Base-by-base conservation (phyloP, 2,888 invertebrate genomes). In the Amphipyra berbera region DNA sequence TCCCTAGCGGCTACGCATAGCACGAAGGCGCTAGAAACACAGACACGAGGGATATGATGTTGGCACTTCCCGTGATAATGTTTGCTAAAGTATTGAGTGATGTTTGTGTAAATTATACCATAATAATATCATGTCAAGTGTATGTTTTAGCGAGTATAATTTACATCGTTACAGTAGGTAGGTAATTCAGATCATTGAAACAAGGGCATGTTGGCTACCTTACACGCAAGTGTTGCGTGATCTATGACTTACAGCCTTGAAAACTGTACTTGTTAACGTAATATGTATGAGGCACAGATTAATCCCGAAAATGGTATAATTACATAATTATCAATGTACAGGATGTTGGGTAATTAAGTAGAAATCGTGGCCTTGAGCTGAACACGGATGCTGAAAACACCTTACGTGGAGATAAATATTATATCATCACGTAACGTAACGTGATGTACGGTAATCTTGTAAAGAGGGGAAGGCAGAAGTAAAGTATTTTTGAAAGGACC, bases 361-460 rank as follows among this genome's bases (percentile, higher is more conserved):
- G 70, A 71, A 62, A 70, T 72, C 73, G 41, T 14, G 10, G 6
- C 55, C 70, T 40, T 71, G 57, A 68, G 58, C 62, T 68, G n/a
- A 14, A 35, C 55, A 21, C 57, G 42, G 40, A 41, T 49, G 21
- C 54, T 45, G 40, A 53, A 45, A 55, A 40, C n/a, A 35, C 57
- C 46, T 70, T 41, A 44, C 55, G 58, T 72, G 42, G 27, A 50
- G 44, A 55, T 64, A 48, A 27, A 38, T 42, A 21, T 35, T 52
- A 5, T 35, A 47, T 38, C 10, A 37, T 35, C 35, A 47, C 35
- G 52, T 13, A 12, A 15, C 10, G 1, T 6, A 0, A 6, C 15
- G 3, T 3, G 4, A 21, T 6, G 6, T 1, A 33, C 9, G n/a
- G 13, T 5, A 10, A 4, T 4, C 9, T 33, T 14, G 8, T 27